Evolutionary conservation across 2,113 vertebrate genomes (phyloP).

Genomic region (Hypocryptadius cinnamomeus): DNA sequence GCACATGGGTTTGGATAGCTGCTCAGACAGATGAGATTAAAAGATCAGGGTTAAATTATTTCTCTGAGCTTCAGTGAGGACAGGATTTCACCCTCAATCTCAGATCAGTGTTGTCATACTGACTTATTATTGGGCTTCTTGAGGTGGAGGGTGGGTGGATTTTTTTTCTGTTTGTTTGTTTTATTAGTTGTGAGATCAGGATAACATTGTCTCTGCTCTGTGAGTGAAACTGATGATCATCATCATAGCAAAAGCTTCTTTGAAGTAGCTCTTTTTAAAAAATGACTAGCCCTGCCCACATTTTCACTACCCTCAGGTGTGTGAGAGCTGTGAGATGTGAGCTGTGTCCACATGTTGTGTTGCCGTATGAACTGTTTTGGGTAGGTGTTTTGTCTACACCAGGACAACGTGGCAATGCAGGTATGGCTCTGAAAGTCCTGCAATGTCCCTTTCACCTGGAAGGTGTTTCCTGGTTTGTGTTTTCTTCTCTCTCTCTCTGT

Average conservation of each 20-base stretch:
- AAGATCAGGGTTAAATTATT: not conserved
- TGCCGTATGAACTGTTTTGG: not conserved
- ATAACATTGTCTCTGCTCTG: not conserved
- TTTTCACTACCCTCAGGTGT: not conserved
- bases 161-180: not conserved
- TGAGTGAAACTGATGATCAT: not conserved
- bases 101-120: not conserved
- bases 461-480: not conserved
- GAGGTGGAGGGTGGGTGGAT: not conserved
- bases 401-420: not conserved
- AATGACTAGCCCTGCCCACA: not conserved
- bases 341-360: not conserved
- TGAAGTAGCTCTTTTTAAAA: not conserved
- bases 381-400: not conserved
- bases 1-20: not conserved
- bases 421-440: not conserved
- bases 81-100: not conserved
- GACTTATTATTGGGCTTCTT: not conserved
- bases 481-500: not conserved
- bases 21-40: not conserved
- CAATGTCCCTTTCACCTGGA: not conserved
- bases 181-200: not conserved
- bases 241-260: not conserved
- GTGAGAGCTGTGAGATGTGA: not conserved
- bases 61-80: not conserved